A percentile compares a stretch with the other conserved stretches of the same genome.
Evolutionary conservation across 2,797 vertebrate genomes (phyloP).

Genomic region (Tiaroga cobitis): DNA sequence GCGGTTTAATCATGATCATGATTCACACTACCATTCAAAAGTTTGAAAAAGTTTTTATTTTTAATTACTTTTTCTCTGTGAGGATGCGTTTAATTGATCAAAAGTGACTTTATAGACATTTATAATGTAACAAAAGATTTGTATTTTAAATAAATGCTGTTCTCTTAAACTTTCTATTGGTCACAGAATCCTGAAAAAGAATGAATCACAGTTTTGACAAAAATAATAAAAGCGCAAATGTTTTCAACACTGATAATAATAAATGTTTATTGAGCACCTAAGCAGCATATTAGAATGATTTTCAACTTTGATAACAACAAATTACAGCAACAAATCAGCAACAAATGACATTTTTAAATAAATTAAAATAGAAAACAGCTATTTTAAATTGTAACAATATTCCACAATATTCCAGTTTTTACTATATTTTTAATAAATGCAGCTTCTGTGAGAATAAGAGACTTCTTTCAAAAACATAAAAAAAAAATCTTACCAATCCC

Average conservation of each 20-base stretch:
- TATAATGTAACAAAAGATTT: neutral
- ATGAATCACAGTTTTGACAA: neutral
- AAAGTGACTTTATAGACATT: neutral
- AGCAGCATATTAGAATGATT: neutral
- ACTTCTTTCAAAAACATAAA: neutral
- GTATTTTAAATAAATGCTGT: neutral
- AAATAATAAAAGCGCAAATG: neutral
- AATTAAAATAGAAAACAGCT: neutral
- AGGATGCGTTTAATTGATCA: neutral
- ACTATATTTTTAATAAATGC: neutral
- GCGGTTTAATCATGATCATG: neutral
- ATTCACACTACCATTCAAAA: neutral
- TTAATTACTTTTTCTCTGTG: neutral
- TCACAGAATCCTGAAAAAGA: too few relatives aligned
- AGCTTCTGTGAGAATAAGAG: neutral
- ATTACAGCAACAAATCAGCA: too few relatives aligned
- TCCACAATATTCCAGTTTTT: neutral
- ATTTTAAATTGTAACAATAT: neutral
- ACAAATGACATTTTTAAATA: neutral
- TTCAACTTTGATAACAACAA: neutral
- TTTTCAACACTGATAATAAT: neutral
- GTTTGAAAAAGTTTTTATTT: neutral
- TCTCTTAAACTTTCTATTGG: too few relatives aligned
- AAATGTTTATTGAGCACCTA: neutral
- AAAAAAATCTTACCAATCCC: neutral